A percentile compares a stretch with the other conserved stretches of the same genome.
Evolutionary conservation across 2,888 invertebrate genomes (phyloP).

Genomic region (Furcula furcula): DNA sequence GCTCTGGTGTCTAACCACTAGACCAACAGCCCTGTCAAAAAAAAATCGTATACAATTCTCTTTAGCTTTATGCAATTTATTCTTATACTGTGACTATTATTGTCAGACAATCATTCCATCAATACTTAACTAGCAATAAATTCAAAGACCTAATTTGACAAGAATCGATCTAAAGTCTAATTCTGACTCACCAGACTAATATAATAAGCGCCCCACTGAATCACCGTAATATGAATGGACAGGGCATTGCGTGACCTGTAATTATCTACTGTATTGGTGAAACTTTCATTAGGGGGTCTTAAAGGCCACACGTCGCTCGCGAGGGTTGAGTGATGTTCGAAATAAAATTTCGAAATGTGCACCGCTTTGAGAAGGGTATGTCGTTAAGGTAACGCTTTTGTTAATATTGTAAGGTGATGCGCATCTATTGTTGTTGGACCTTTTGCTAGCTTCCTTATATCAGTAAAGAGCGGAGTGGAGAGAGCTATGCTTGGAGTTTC

Average conservation of each 20-base stretch:
- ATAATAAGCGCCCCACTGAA: constrained; percentile 32
- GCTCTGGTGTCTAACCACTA: too few species aligned
- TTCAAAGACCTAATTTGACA: constrained; percentile 24
- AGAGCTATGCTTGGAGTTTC: too few species aligned
- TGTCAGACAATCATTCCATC: too few species aligned
- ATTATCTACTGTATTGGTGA: constrained; percentile 40
- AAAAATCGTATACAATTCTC: too few species aligned
- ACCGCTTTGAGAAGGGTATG: background rate
- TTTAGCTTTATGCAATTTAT: too few species aligned
- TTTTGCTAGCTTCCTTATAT: too few species aligned
- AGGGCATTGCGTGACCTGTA: constrained; percentile 56
- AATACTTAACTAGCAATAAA: constrained; percentile 16
- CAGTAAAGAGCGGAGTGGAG: too few species aligned
- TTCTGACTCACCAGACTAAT: constrained; percentile 32
- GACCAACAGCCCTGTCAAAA: too few species aligned
- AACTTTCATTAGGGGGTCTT: constrained; percentile 39
- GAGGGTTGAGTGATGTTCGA: constrained; percentile 29
- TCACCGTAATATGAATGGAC: constrained; percentile 43
- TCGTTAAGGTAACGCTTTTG: background rate
- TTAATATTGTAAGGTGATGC: too few species aligned
- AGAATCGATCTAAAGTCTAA: constrained; percentile 25
- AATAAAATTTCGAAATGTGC: constrained; percentile 27
- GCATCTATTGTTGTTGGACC: too few species aligned
- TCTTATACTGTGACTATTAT: too few species aligned
- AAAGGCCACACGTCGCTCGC: constrained; percentile 46